phyloP scores from a whole-genome alignment of 2,888 invertebrate species.

The Epirrita christyi region DNA sequence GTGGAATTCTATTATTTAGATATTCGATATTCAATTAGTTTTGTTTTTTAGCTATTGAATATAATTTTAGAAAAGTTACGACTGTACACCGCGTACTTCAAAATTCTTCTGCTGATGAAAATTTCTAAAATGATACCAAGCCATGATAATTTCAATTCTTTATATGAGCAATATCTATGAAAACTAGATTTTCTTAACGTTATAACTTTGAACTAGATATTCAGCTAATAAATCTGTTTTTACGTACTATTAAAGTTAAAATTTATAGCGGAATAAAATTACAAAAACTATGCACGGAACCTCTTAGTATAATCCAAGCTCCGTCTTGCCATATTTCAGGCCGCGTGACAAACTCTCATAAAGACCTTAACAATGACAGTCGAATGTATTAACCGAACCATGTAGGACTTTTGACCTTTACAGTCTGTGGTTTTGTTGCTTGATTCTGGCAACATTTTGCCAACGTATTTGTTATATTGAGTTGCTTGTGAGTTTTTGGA shows the following conservation, averaged over 20 bases:
- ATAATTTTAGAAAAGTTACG: no score
- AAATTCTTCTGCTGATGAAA: no score
- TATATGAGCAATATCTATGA: no score
- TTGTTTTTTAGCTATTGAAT: no score
- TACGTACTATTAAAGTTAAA: conserved; percentile 17
- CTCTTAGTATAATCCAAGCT: conserved; percentile 22
- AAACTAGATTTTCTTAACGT: no score
- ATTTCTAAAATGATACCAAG: no score
- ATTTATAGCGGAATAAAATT: conserved; percentile 10
- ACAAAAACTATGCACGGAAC: conserved; percentile 33
- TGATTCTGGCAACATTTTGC: conserved; percentile 2
- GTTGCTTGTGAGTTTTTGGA: background rate
- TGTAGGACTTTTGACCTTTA: conserved; percentile 45
- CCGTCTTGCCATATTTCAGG: conserved; percentile 22
- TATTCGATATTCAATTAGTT: no score
- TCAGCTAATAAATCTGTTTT: background rate
- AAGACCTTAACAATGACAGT: conserved; percentile 57
- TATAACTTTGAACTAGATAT: no score
- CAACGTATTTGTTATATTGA: background rate
- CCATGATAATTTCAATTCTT: no score
- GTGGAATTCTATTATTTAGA: no score
- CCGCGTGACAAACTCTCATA: conserved; percentile 63
- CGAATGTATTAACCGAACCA: conserved; percentile 53
- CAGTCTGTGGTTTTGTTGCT: conserved; percentile 8
- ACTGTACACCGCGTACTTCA: no score